Base-by-base conservation (phyloP, 2,113 vertebrate genomes). In the Scartelaos histophorus region DNA sequence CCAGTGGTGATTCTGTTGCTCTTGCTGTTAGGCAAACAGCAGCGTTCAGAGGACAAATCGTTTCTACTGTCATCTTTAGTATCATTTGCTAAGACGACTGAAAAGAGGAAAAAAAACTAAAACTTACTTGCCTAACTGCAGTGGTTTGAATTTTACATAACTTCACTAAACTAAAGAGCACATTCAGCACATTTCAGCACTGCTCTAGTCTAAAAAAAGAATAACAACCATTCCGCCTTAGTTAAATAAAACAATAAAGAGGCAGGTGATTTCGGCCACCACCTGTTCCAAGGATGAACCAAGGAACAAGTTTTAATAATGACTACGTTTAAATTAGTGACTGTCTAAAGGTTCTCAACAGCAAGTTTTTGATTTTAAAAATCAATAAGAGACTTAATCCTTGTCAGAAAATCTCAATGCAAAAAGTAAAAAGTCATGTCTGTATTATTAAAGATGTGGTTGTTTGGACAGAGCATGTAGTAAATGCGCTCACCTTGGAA, bases 401-500 rank as follows among this genome's bases (percentile, higher is more conserved):
- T n/a, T n/a, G n/a, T n/a, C n/a, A n/a, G n/a, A n/a, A n/a, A n/a
- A n/a, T 7, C 7, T 7, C 7, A 43, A 43, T 43, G 38, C 38
- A 43, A 43, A 11, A 43, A 43, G 38, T 10, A 43, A 43, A 43
- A 38, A 38, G 35, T 7, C 7, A 6, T 38, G 35, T 38, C 9
- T 9, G 7, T 43, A 43, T 43, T 43, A 43, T 43, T 10, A 53
- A 53, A 54, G 2, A 9, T 11, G 51, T 54, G 19, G 6, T 2
- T 1, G n/a, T 19, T 53, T n/a, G 19, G 6, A n/a, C 6, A n/a
- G 17, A 9, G 19, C 19, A 21, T 61, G 58, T 34, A 17, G 17
- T 6, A 2, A 3, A 38, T 4, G 0, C 0, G 25, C 84, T 86
- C 74, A 99, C 98, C 98, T 99, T 77, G 95, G 95, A 92, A 99